Evolutionary conservation across 2,888 invertebrate genomes (phyloP).

Genomic region (Rhagophthalmus giganteus): DNA sequence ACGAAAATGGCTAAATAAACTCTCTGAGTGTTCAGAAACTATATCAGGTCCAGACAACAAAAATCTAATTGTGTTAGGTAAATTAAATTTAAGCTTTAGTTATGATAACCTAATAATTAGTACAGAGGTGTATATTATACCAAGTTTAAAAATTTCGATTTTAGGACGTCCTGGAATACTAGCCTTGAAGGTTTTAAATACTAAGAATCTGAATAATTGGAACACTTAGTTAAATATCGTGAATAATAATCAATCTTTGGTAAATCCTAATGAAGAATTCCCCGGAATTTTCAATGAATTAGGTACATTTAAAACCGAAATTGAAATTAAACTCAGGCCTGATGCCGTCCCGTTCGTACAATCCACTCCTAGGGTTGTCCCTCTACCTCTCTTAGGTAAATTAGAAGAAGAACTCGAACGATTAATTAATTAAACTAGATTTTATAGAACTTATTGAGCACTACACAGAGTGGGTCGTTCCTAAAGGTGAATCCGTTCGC

Average conservation of each 20-base stretch:
- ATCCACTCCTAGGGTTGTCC: conserved; percentile 20
- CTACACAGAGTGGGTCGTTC: conserved; percentile 22
- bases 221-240: neutral
- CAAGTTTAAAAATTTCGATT: too few species aligned
- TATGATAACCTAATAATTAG: neutral
- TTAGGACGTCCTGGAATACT: conserved; percentile 4
- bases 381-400: conserved; percentile 19
- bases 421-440: conserved; percentile 3
- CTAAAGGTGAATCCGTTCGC: conserved; percentile 29
- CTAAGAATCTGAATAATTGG: neutral
- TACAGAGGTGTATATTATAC: too few species aligned
- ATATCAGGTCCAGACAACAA: conserved; percentile 1
- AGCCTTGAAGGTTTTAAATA: neutral
- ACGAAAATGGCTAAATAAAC: neutral
- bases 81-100: neutral
- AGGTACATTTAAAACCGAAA: neutral
- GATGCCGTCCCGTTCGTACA: conserved; percentile 12
- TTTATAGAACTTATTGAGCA: conserved; percentile 23
- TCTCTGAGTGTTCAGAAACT: neutral
- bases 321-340: conserved; percentile 3
- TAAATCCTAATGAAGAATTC: neutral
- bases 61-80: conserved; percentile 2
- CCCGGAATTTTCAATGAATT: conserved; percentile 1
- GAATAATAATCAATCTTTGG: neutral
- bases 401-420: conserved; percentile 17